These are phyloP conservation scores for Ridgeia piscesae DNA, from an alignment of 1,140 invertebrate species.

Conservation along the genomic window DNA sequence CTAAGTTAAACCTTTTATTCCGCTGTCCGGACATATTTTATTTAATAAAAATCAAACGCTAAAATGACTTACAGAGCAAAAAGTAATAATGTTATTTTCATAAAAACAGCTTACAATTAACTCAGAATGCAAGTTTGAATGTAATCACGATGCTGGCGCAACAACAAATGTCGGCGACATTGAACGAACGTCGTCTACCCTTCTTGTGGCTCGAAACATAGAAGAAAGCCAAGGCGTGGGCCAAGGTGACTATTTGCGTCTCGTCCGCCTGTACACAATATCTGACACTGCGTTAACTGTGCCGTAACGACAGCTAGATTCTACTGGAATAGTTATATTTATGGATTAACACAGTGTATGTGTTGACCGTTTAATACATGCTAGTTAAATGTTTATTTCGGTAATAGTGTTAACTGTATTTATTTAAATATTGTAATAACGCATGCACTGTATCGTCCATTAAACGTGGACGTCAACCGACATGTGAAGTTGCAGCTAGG, in stretches of 20 bases:
- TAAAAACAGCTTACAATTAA: background rate
- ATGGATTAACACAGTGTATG: background rate
- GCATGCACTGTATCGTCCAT: background rate
- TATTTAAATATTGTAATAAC: background rate
- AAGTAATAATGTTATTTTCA: no score
- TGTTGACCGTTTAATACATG: background rate
- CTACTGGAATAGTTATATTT: background rate
- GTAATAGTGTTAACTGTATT: background rate
- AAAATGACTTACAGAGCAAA: no score
- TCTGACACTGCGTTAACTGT: background rate
- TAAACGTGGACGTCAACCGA: background rate
- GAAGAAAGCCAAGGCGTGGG: background rate
- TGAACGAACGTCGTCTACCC: background rate
- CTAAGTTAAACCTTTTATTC: no score
- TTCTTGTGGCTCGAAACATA: background rate
- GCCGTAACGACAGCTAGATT: background rate
- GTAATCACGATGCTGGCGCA: background rate
- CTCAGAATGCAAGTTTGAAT: background rate
- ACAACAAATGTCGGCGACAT: background rate
- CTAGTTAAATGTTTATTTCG: background rate
- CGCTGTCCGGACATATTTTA: no score
- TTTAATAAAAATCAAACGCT: no score
- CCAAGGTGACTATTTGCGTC: background rate
- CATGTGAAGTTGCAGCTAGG: background rate
- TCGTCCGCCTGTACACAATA: background rate